Evolutionary conservation across 2,888 invertebrate genomes (phyloP).

Genomic region (Gastracanthus pulcherrimus): DNA sequence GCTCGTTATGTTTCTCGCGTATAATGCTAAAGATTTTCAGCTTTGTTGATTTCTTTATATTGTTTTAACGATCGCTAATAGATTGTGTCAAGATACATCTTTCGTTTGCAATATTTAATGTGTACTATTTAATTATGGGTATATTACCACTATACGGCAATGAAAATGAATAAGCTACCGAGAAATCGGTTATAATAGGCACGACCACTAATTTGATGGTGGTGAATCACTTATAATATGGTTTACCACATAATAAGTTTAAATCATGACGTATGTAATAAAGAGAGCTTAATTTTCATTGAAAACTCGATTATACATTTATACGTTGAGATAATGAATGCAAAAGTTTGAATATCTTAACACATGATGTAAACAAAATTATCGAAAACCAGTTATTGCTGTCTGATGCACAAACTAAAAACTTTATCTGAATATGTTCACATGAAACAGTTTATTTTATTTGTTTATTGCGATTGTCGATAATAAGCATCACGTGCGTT

Average conservation of each 20-base stretch:
- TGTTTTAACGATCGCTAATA: not conserved
- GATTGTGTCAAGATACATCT: not conserved
- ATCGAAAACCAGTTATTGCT: conserved; percentile 28
- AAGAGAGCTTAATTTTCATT: not conserved
- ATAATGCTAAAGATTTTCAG: conserved; percentile 2
- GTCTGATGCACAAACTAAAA: not conserved
- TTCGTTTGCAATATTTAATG: no score
- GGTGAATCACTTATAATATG: not conserved
- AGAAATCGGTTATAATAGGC: not conserved
- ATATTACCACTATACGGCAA: no score
- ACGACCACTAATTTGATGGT: not conserved
- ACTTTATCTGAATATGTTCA: not conserved
- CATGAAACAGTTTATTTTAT: not conserved
- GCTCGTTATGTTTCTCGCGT: not conserved
- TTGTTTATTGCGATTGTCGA: not conserved
- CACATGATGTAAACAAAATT: not conserved
- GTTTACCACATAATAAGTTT: not conserved
- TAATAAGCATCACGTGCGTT: not conserved
- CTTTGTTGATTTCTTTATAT: not conserved
- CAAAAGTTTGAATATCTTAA: not conserved
- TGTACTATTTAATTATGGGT: no score
- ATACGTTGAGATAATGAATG: not conserved
- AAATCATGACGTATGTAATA: not conserved
- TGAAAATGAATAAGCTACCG: not conserved
- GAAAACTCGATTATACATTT: not conserved